Base-by-base conservation (phyloP, 1,140 invertebrate genomes). In the Grapholita molesta region DNA sequence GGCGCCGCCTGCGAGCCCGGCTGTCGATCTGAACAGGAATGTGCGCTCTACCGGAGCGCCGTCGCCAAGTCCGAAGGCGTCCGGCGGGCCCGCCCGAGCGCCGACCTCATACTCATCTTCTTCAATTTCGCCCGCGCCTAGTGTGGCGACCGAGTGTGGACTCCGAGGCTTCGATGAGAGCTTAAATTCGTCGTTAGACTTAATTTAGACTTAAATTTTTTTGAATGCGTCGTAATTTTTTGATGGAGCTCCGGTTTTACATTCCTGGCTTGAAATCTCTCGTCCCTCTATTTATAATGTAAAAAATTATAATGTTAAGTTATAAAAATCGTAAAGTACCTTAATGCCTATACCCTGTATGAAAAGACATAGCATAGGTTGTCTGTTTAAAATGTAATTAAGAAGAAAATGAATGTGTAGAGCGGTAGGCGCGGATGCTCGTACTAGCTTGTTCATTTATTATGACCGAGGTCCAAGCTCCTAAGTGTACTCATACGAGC, bases 291-390 rank as follows among this genome's bases (percentile, higher is more conserved):
- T 55, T 25, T 24, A 55, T 55, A 11, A 23, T 55, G 53, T 55
- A 55, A 28, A 55, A 28, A 15, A 61, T 12, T 25, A 9, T 21
- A 48, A 48, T 24, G 24, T 28, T 61, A 61, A 61, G 25, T 30
- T 28, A 28, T n/a, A 61, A 61, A 61, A 61, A 61, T 28, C 24
- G 55, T 30, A 61, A 61, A 61, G 21, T 55, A 55, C 12, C 23
- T 55, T 25, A 25, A 55, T 55, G 24, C 53, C 53, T 24, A n/a
- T 28, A 28, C 9, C 55, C 55, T 28, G 5, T 28, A 55, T 12
- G n/a, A 61, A 61, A 61, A 61, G 55, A 61, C 55, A 61, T 61
- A 61, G 55, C 4, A 5, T 28, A 28, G 24, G 8, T 61, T 61
- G 55, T 61, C 55, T 32, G 55, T 61, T 30, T 61, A n/a, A 25